Evolutionary conservation across 2,797 vertebrate species (phyloP).

Genomic region (Ctenopoma multispine): DNA sequence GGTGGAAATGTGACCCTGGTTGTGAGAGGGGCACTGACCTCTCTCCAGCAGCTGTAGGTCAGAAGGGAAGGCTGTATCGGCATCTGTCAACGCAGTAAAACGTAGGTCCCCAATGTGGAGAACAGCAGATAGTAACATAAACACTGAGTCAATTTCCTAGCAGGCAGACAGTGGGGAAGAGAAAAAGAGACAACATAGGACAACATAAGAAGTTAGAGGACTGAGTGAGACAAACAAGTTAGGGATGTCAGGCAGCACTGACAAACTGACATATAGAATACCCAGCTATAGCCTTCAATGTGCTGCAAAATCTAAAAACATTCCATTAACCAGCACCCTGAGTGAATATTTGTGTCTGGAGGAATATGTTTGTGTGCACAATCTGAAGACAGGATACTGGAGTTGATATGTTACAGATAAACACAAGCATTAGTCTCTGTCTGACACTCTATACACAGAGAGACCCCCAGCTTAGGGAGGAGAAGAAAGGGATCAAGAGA

Average conservation of each 20-base stretch:
- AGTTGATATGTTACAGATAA: conserved; percentile 78
- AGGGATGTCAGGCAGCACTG: not conserved
- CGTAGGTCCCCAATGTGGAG: conserved; percentile 91
- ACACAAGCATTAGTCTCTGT: conserved; percentile 80
- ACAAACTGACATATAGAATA: not conserved
- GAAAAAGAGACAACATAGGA: not conserved
- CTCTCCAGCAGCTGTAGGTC: conserved; percentile 93
- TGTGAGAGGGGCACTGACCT: conserved; percentile 85
- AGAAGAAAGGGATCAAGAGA: conserved; percentile 56
- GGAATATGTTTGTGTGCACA: conserved; percentile 54
- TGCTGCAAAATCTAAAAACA: conserved; percentile 37
- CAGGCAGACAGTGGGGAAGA: conserved; percentile 17
- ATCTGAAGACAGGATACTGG: conserved; percentile 71
- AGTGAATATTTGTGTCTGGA: conserved; percentile 48
- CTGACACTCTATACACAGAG: conserved; percentile 73
- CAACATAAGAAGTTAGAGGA: not conserved
- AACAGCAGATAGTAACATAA: conserved; percentile 90
- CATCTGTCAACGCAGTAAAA: conserved; percentile 87
- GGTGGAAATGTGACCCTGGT: conserved; percentile 42
- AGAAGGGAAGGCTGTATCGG: conserved; percentile 87
- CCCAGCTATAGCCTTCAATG: not conserved
- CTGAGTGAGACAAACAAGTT: not conserved
- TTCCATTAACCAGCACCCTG: conserved; percentile 65
- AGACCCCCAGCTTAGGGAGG: conserved; percentile 37
- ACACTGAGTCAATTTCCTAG: conserved; percentile 94